Evolutionary conservation across 2,888 invertebrate species (phyloP).

Genomic region (Abrostola tripartita): DNA sequence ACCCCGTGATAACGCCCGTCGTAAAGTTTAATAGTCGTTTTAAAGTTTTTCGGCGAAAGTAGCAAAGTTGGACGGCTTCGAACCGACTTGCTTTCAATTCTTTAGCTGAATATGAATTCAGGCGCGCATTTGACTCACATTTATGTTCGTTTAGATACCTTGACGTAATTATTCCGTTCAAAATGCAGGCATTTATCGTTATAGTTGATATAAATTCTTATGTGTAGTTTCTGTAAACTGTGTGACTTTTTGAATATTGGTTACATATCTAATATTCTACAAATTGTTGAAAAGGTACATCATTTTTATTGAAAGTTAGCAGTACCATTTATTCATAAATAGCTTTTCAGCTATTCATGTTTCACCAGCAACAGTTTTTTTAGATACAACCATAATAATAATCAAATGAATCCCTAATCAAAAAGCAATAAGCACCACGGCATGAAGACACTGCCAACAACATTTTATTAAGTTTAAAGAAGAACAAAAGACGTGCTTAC

Average conservation of each 20-base stretch:
- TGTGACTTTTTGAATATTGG: no score
- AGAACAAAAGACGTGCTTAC: slow-evolving; percentile 2
- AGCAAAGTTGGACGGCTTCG: slow-evolving; percentile 33
- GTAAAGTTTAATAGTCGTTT: slow-evolving; percentile 78
- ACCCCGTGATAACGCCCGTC: slow-evolving; percentile 58
- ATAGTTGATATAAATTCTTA: no score
- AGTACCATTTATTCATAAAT: no score
- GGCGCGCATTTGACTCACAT: slow-evolving; percentile 22
- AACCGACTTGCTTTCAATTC: slow-evolving; percentile 39
- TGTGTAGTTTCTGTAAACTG: no score
- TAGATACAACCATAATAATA: slow-evolving; percentile 12
- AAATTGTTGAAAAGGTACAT: no score
- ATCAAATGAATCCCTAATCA: slow-evolving; percentile 10
- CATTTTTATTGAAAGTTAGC: no score
- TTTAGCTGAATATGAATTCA: slow-evolving; percentile 23
- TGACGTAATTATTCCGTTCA: not conserved
- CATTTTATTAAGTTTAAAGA: slow-evolving; percentile 11
- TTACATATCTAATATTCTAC: no score
- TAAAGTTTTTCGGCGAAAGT: slow-evolving; percentile 66
- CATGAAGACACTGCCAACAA: slow-evolving; percentile 17
- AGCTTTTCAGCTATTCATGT: no score
- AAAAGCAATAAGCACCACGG: not conserved
- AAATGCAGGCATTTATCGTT: no score
- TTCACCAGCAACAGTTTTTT: no score
- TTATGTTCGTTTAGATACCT: slow-evolving; percentile 2